phyloP scores from a whole-genome alignment of 2,888 invertebrate genomes.

The Nineta flava region DNA sequence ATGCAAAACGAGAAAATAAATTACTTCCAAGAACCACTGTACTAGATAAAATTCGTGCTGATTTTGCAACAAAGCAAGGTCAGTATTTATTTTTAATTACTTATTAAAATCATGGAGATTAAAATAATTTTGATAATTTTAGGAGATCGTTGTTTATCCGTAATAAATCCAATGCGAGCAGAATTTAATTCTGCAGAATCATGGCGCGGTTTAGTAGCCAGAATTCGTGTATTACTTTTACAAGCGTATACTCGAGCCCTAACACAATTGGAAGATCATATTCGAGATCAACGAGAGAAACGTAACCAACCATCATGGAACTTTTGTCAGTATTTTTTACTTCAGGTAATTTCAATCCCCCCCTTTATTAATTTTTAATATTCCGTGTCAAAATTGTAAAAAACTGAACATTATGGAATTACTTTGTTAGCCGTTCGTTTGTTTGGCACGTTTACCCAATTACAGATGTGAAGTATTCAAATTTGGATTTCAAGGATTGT shows the following conservation, averaged over 20 bases:
- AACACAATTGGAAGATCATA: slow-evolving; percentile 74
- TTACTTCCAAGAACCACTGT: slow-evolving; percentile 83
- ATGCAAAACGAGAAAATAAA: slow-evolving; percentile 82
- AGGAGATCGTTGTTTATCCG: slow-evolving; percentile 68
- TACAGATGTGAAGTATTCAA: too few species aligned
- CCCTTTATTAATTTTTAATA: not conserved
- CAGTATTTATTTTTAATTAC: slow-evolving; percentile 15
- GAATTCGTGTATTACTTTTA: slow-evolving; percentile 68
- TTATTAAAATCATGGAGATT: slow-evolving; percentile 2
- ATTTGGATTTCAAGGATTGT: too few species aligned
- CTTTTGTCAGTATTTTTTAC: slow-evolving; percentile 85
- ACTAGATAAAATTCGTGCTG: slow-evolving; percentile 83
- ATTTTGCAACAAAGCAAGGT: slow-evolving; percentile 81
- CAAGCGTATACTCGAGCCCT: slow-evolving; percentile 77
- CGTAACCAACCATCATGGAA: slow-evolving; percentile 85
- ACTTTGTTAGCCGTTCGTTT: too few species aligned
- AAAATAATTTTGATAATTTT: slow-evolving; percentile 3
- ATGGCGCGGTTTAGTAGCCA: slow-evolving; percentile 69
- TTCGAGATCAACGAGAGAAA: slow-evolving; percentile 77
- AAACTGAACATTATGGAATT: too few species aligned
- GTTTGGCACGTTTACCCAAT: too few species aligned
- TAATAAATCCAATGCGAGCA: slow-evolving; percentile 78
- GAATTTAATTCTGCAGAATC: slow-evolving; percentile 84
- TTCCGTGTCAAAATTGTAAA: not conserved
- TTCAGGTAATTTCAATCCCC: slow-evolving; percentile 49